phyloP scores from a whole-genome alignment of 1,140 invertebrate genomes.

The Melitaea cinxia region DNA sequence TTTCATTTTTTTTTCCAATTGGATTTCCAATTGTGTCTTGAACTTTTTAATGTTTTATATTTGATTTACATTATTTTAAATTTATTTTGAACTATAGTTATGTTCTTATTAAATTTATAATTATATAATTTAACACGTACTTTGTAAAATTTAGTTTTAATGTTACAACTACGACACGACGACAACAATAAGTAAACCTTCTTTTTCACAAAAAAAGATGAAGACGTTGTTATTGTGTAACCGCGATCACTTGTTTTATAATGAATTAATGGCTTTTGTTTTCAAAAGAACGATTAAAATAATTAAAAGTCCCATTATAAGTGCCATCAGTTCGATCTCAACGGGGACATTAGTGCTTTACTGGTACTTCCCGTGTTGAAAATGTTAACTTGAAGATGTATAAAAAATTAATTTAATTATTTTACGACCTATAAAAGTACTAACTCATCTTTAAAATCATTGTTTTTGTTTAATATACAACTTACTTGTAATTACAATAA shows the following conservation, averaged over 20 bases:
- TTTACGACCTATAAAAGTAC: constrained; percentile 13
- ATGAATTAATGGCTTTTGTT: constrained; percentile 77
- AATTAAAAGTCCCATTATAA: constrained; percentile 80
- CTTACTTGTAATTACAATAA: no score
- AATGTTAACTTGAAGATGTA: constrained; percentile 45
- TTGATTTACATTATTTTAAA: no score
- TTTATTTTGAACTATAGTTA: no score
- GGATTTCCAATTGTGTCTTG: no score
- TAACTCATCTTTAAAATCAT: neutral
- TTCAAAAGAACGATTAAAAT: constrained; percentile 70
- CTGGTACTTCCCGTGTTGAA: constrained; percentile 56
- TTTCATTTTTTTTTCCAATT: no score
- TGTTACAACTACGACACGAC: no score
- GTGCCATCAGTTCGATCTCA: constrained; percentile 73
- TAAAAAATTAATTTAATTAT: constrained; percentile 34
- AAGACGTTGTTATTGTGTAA: constrained; percentile 20
- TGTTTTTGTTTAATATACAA: neutral
- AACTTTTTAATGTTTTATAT: no score
- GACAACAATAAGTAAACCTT: no score
- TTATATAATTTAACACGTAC: no score
- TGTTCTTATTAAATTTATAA: no score
- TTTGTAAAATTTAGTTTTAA: no score
- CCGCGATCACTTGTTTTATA: constrained; percentile 68
- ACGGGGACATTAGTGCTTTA: constrained; percentile 73
- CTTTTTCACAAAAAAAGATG: neutral